Evolutionary conservation across 2,888 invertebrate species (phyloP), one percentile per base, ranked within the genome.

Genomic region (Eucera pruinosa): DNA sequence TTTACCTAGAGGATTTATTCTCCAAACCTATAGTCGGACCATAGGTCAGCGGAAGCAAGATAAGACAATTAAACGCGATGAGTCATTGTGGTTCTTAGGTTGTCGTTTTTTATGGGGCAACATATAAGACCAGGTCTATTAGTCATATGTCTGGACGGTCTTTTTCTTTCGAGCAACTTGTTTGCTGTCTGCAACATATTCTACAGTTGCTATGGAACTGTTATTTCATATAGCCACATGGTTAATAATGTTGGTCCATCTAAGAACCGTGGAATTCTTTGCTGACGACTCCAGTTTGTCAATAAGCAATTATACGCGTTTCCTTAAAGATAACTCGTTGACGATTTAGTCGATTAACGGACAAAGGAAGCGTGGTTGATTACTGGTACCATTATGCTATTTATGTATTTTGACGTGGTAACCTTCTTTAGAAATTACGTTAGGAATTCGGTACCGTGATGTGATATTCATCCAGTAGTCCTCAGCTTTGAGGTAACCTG

Each of bases 41-140:
- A 52, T 11, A 20, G 60, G 62, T 55, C 55, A 52, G 5, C 25
- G 45, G 27, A 41, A 30, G 4, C 48, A 15, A 67, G 70, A 67
- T 73, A 62, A 48, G 48, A 50, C 55, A 73, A 73, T 73, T 73
- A 73, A 73, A 73, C 30, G 36, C 62, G 50, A 62, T 62, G 75
- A 74, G 62, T 74, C 73, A 57, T 48, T 55, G 20, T 43, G 50
- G 18, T 36, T 27, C 41, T 55, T 50, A 41, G 4, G 27, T 15
- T 13, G 20, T 18, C 18, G 39, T 74, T 73, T 74, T 73, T 41
- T 43, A 5, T 48, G 20, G 36, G 43, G 41, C 62, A 30, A 41
- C 48, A 57, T 20, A 43, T 30, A 30, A 47, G 27, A 33, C 43
- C 62, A 57, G 27, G 41, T 57, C 55, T 48, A 55, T 73, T 62